These are phyloP conservation scores for Eubucco bourcierii DNA, from an alignment of 2,113 vertebrate species.

Conservation along the genomic window DNA sequence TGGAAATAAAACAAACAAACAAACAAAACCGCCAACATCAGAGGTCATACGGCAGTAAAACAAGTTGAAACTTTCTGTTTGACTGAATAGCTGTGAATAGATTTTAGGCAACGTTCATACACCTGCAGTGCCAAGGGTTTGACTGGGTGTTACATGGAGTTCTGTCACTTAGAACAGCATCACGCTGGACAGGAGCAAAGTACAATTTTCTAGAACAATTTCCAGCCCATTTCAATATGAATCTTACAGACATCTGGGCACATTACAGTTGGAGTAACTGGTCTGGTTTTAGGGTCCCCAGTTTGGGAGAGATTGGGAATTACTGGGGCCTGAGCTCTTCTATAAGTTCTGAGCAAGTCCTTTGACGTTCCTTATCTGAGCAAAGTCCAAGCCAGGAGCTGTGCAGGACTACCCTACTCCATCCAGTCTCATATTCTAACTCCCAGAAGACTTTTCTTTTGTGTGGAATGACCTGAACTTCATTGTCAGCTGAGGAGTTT, in stretches of 20 bases:
- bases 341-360: background rate
- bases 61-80: background rate
- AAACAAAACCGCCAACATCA: background rate
- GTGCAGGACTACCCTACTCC: accelerated
- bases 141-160: too few relatives aligned
- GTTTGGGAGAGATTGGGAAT: too few relatives aligned
- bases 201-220: background rate
- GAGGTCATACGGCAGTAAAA: background rate
- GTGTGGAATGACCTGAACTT: too few relatives aligned
- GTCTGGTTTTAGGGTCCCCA: too few relatives aligned
- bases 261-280: too few relatives aligned
- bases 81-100: background rate
- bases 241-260: too few relatives aligned
- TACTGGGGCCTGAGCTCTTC: background rate
- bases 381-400: background rate
- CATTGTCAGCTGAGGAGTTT: background rate
- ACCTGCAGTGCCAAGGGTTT: background rate
- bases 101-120: background rate
- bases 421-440: too few relatives aligned
- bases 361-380: background rate
- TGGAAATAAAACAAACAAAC: background rate
- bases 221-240: background rate
- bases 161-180: too few relatives aligned
- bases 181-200: background rate
- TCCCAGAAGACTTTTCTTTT: background rate